Conservation (phyloP, 2,888 invertebrate species). For the Hemithea aestivaria region DNA sequence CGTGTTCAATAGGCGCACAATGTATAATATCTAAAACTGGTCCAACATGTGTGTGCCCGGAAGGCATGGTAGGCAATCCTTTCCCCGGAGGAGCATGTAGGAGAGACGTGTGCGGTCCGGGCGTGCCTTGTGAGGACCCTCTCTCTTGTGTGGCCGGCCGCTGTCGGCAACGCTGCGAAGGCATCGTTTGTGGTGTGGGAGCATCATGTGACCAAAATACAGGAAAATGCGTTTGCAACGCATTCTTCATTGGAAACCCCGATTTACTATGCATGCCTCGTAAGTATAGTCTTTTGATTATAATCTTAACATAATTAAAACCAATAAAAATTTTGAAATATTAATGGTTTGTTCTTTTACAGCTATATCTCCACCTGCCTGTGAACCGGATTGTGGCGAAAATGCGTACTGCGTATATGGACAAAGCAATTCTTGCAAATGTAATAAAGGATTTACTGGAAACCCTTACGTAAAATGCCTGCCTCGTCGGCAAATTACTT, state of each 20-base stretch:
- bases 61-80: constrained; percentile 93
- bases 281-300: constrained; percentile 71
- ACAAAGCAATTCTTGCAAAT: constrained; percentile 86
- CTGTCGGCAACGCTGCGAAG: constrained; percentile 93
- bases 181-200: constrained; percentile 91
- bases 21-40: constrained; percentile 91
- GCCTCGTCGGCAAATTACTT: constrained; percentile 83
- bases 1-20: constrained; percentile 90
- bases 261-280: constrained; percentile 94
- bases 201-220: constrained; percentile 89
- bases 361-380: constrained; percentile 88
- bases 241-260: constrained; percentile 93
- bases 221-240: constrained; percentile 92
- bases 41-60: constrained; percentile 92
- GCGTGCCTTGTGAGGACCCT: constrained; percentile 87
- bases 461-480: constrained; percentile 93
- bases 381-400: constrained; percentile 87
- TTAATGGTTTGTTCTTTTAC: constrained; percentile 40
- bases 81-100: constrained; percentile 93
- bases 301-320: no score
- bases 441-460: constrained; percentile 89
- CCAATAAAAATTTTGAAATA: no score
- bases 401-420: constrained; percentile 95
- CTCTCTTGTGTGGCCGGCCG: constrained; percentile 91
- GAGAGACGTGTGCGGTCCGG: constrained; percentile 89